Conservation (phyloP, 1,140 invertebrate species). For the Drosophila neocordata region DNA sequence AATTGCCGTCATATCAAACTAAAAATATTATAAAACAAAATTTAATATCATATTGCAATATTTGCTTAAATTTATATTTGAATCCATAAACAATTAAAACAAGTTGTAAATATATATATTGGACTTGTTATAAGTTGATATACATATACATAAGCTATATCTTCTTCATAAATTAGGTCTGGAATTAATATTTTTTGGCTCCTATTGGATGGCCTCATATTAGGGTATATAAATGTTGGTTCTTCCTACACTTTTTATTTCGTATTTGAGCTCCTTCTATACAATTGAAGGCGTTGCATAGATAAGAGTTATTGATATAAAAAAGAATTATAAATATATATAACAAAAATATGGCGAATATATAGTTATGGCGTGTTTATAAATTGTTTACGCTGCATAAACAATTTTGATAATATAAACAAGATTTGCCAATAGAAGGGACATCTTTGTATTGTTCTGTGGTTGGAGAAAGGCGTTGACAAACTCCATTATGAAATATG, state of each 20-base stretch:
- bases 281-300: slow-evolving; percentile 29
- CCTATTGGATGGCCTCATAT: too few species aligned
- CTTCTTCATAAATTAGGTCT: too few species aligned
- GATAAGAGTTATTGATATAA: slow-evolving; percentile 69
- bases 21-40: too few species aligned
- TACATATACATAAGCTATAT: too few species aligned
- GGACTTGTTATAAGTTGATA: too few species aligned
- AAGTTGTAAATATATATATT: too few species aligned
- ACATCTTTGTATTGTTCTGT: background rate
- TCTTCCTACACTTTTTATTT: slow-evolving; percentile 23
- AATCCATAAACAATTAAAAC: too few species aligned
- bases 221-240: background rate
- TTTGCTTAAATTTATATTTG: too few species aligned
- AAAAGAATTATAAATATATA: slow-evolving; percentile 35
- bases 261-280: background rate
- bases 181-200: too few species aligned
- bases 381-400: slow-evolving; percentile 72
- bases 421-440: slow-evolving; percentile 31
- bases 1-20: too few species aligned
- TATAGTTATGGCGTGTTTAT: slow-evolving; percentile 54
- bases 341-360: slow-evolving; percentile 2
- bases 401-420: slow-evolving; percentile 48
- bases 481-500: background rate
- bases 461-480: background rate
- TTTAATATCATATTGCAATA: too few species aligned